phyloP scores from a whole-genome alignment of 2,888 invertebrate species.

The Oscheius onirici region DNA sequence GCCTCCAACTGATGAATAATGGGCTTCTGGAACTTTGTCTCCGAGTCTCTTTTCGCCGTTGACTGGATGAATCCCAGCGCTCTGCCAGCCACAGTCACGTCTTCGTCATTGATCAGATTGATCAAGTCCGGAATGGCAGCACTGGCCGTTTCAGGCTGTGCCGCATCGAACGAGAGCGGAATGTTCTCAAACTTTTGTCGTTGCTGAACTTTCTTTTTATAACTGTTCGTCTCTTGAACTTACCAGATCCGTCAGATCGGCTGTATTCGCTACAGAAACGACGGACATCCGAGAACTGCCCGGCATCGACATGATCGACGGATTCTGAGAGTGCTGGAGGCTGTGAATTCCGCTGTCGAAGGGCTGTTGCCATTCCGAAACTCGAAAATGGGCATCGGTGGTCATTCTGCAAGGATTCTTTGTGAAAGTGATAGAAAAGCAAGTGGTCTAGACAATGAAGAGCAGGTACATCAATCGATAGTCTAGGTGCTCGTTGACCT shows the following conservation, averaged over 20 bases:
- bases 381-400: conserved; percentile 35
- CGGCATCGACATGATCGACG: conserved; percentile 54
- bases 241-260: conserved; percentile 50
- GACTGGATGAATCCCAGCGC: conserved; percentile 61
- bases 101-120: conserved; percentile 61
- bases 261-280: conserved; percentile 53
- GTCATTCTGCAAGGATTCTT: not conserved
- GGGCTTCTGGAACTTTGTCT: conserved; percentile 39
- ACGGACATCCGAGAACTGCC: conserved; percentile 59
- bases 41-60: conserved; percentile 62
- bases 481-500: too few species aligned
- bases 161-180: conserved; percentile 27
- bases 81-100: conserved; percentile 60
- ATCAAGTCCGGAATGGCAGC: conserved; percentile 63
- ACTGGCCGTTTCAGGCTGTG: conserved; percentile 31
- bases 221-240: not conserved
- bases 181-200: conserved; percentile 53
- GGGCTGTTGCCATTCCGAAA: conserved; percentile 56
- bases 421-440: not conserved
- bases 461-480: not conserved
- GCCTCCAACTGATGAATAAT: conserved; percentile 40
- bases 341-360: conserved; percentile 68
- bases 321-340: conserved; percentile 64
- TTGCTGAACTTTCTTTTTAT: conserved; percentile 35
- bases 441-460: not conserved